phyloP scores from a whole-genome alignment of 2,888 invertebrate species.

The Azorinus chamasolen region DNA sequence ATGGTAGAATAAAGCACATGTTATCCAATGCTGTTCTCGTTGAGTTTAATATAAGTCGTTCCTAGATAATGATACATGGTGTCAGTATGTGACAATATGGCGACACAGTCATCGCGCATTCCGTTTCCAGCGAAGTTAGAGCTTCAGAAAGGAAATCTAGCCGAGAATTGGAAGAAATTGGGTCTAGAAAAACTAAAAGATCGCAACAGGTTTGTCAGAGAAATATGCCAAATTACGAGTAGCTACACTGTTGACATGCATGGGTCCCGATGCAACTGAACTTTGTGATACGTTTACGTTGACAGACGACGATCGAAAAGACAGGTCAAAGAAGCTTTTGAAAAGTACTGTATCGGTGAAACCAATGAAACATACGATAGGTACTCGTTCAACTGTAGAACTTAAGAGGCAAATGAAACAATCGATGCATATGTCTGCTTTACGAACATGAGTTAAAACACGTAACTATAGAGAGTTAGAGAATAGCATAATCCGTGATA shows the following conservation, averaged over 20 bases:
- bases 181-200: slow-evolving; percentile 36
- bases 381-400: slow-evolving; percentile 24
- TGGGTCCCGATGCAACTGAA: slow-evolving; percentile 37
- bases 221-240: slow-evolving; percentile 4
- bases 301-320: slow-evolving; percentile 6
- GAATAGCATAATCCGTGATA: no score
- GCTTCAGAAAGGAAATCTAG: slow-evolving; percentile 4
- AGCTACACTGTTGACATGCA: slow-evolving; percentile 31
- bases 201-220: slow-evolving; percentile 17
- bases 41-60: not conserved
- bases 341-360: slow-evolving; percentile 30
- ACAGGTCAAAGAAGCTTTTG: slow-evolving; percentile 26
- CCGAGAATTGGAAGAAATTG: slow-evolving; percentile 23
- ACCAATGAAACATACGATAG: slow-evolving; percentile 48
- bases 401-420: not conserved
- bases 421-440: no score
- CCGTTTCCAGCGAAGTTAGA: slow-evolving; percentile 10
- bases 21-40: no score
- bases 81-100: slow-evolving; percentile 6
- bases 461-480: no score
- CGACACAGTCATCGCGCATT: not conserved
- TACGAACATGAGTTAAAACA: no score
- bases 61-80: slow-evolving; percentile 2
- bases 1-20: no score
- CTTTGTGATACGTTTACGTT: slow-evolving; percentile 22